These are phyloP conservation scores for Aleiodes leptofemur DNA, from an alignment of 2,888 invertebrate genomes.

Conservation along the genomic window DNA sequence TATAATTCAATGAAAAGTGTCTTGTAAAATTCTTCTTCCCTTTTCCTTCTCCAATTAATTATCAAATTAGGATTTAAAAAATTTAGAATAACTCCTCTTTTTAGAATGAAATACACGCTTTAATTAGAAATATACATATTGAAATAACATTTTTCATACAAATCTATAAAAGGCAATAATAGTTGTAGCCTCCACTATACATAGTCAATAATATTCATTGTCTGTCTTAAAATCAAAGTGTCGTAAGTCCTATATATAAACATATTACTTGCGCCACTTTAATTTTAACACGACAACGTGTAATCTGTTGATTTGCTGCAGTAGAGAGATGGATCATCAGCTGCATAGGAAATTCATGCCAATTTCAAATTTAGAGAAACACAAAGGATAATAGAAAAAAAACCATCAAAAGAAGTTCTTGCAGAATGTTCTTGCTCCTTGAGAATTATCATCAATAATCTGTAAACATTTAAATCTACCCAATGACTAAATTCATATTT, in stretches of 20 bases:
- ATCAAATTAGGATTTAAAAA: too few relatives aligned
- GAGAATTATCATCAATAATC: background rate
- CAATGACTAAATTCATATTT: conserved; percentile 48
- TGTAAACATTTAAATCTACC: background rate
- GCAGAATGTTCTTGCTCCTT: background rate
- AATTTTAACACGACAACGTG: background rate
- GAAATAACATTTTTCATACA: conserved; percentile 62
- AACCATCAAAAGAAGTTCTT: conserved; percentile 24
- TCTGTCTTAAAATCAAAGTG: too few relatives aligned
- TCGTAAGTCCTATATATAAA: too few relatives aligned
- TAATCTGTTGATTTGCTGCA: background rate
- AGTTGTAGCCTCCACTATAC: conserved; percentile 46
- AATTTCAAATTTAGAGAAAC: too few relatives aligned
- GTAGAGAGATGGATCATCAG: too few relatives aligned
- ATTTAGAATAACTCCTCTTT: too few relatives aligned
- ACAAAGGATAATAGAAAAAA: too few relatives aligned
- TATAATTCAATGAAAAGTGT: too few relatives aligned
- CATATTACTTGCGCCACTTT: too few relatives aligned
- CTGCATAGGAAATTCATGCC: too few relatives aligned
- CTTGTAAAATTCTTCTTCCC: too few relatives aligned
- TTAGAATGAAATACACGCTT: conserved; percentile 30
- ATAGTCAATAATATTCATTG: conserved; percentile 40
- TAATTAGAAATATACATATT: conserved; percentile 70
- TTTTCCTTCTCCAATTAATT: too few relatives aligned
- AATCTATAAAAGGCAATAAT: conserved; percentile 63